Base-by-base conservation (phyloP, 2,888 invertebrate species). In the Ennomos erosarius region DNA sequence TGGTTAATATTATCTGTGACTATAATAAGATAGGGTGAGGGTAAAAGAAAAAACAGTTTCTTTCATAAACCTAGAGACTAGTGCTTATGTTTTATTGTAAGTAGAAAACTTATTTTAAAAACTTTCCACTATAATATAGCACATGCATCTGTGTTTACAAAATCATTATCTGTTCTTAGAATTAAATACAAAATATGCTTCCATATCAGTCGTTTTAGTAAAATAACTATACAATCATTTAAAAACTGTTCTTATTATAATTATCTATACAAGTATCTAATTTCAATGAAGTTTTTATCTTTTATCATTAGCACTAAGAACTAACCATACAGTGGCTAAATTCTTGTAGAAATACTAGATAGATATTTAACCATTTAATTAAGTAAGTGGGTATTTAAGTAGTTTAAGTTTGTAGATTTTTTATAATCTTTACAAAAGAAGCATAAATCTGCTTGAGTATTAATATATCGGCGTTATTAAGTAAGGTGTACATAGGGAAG, bases 31-130 rank as follows among this genome's bases (percentile, higher is more conserved):
- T 16, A 3, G 26, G 26, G 26, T 8, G 10, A 10, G 45, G 12
- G 5, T 6, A 1, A 16, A 40, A 47, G 16, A 42, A 35, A 51
- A 51, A 34, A 13, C 43, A 26, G 1, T 26, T 38, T 0, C 10
- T 44, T 51, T 56, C 26, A 26, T 58, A 53, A 53, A 45, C 58
- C 58, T 62, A 62, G 12, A 55, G 58, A 62, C 62, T 62, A 62
- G 62, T 49, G 58, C 39, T 59, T 58, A 26, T 26, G 26, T 57
- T 47, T 53, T 53, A 44, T 36, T 36, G 33, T 38, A 8, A 47
- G 11, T 12, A 47, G 34, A 42, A 46, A 40, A 8, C 16, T 9
- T 42, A 42, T 10, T 26, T 4, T 26, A 26, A 26, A 13, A 46
- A 10, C 36, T 46, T 54, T 26, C 26, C 26, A 26, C 26, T 26